Percentiles rank a stretch among this genome's conserved stretches.
Conservation (phyloP, 2,797 vertebrate species). For the Gymnothorax javanicus region DNA sequence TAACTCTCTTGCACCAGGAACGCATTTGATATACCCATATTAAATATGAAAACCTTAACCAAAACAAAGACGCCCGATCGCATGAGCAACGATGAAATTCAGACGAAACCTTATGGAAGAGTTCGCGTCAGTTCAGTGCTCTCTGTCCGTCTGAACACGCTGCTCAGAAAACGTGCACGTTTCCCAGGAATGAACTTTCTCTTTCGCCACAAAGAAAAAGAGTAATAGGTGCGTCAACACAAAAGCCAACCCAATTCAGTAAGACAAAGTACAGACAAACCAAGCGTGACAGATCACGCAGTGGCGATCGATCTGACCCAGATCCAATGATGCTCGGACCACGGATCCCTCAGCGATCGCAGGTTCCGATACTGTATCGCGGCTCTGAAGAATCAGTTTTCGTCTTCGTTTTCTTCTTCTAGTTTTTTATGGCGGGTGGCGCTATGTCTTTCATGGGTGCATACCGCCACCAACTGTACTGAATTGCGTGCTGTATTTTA, state of each 20-base stretch:
- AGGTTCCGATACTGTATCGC: not conserved
- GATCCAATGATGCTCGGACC: not conserved
- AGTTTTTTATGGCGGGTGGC: too few species aligned
- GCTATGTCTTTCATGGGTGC: too few species aligned
- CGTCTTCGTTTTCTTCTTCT: too few species aligned
- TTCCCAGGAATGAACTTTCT: not conserved
- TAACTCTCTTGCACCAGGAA: not conserved
- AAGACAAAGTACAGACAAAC: not conserved
- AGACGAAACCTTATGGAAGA: not conserved
- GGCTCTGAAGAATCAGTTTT: slow-evolving; percentile 11
- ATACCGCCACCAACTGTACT: too few species aligned
- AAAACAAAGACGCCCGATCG: not conserved
- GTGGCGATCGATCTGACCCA: not conserved
- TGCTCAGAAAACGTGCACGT: not conserved
- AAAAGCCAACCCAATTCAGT: not conserved
- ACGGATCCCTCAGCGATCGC: not conserved
- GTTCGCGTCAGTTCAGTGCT: not conserved
- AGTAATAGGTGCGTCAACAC: not conserved
- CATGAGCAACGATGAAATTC: not conserved
- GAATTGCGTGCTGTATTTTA: too few species aligned
- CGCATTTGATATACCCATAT: not conserved
- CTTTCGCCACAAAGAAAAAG: not conserved
- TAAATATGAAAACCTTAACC: not conserved
- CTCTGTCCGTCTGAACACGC: slow-evolving; percentile 2
- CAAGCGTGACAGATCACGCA: slow-evolving; percentile 1